These are phyloP conservation scores for Euwallacea fornicatus DNA, from an alignment of 1,140 invertebrate species.

Conservation along the genomic window DNA sequence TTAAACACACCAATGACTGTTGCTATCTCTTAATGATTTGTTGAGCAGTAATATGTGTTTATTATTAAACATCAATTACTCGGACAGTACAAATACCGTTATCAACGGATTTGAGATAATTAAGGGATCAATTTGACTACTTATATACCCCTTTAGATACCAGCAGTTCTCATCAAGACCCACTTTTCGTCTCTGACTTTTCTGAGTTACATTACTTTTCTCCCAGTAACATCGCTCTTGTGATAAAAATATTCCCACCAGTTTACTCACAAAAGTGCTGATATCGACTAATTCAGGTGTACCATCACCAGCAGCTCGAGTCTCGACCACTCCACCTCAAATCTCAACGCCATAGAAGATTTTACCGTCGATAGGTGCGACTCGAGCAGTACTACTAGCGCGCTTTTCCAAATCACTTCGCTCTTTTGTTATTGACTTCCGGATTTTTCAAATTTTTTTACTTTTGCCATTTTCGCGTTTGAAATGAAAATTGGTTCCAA, in stretches of 20 bases:
- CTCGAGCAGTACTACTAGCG: neutral
- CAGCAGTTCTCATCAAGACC: neutral
- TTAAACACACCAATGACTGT: too few species aligned
- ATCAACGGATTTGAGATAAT: slow-evolving; percentile 5
- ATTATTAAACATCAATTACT: slow-evolving; percentile 4
- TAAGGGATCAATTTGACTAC: slow-evolving; percentile 1
- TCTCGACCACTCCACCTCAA: neutral
- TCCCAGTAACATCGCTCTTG: slow-evolving; percentile 1
- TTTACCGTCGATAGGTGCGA: slow-evolving; percentile 2
- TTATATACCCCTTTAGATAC: neutral
- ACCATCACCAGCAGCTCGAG: slow-evolving; percentile 23
- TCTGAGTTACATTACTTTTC: neutral
- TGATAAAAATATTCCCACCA: slow-evolving; percentile 26
- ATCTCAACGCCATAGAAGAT: slow-evolving; percentile 7
- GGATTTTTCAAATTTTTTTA: too few species aligned
- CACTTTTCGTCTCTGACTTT: too few species aligned
- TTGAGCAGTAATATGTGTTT: neutral
- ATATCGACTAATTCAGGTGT: slow-evolving; percentile 36
- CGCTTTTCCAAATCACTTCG: neutral
- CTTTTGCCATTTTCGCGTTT: too few species aligned
- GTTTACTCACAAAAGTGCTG: slow-evolving; percentile 18
- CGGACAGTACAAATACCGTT: slow-evolving; percentile 8
- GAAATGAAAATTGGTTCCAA: too few species aligned
- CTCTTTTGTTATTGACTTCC: too few species aligned
- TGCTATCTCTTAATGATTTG: too few species aligned